Percentiles rank a stretch among this genome's conserved stretches.
phyloP scores from a whole-genome alignment of 2,888 invertebrate species.

The Pollenia labialis region DNA sequence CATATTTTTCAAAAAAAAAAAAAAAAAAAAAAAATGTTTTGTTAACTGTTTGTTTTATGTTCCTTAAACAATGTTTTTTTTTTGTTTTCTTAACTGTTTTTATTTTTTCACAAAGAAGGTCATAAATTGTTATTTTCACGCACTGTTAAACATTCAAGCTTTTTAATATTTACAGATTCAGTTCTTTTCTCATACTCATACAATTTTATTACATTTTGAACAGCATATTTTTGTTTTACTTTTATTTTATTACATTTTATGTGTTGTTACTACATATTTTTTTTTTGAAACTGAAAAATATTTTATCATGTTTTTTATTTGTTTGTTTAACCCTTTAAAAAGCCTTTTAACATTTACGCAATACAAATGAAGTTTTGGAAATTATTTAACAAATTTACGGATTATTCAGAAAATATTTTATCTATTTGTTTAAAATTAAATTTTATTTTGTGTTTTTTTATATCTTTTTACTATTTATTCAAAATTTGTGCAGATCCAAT shows the following conservation, averaged over 20 bases:
- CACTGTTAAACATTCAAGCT: conserved; percentile 57
- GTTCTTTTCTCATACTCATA: conserved; percentile 41
- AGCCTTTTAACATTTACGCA: conserved; percentile 4
- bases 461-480: too few species aligned
- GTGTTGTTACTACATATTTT: conserved; percentile 21
- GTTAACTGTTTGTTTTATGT: conserved; percentile 38
- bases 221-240: conserved; percentile 8
- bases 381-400: not conserved
- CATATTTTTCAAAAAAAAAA: conserved; percentile 24
- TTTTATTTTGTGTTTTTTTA: not conserved
- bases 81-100: conserved; percentile 40
- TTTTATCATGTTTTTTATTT: conserved; percentile 4
- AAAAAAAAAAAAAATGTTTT: not conserved
- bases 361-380: not conserved
- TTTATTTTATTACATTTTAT: conserved; percentile 29
- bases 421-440: not conserved
- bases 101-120: conserved; percentile 41
- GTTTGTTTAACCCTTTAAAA: not conserved
- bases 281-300: conserved; percentile 17
- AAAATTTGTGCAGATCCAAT: too few species aligned
- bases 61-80: conserved; percentile 18
- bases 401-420: not conserved
- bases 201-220: conserved; percentile 53
- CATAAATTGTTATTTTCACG: conserved; percentile 63
- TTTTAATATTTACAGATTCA: conserved; percentile 34